Evolutionary conservation across 2,113 vertebrate species (phyloP).

Genomic region (Cottus gobio): DNA sequence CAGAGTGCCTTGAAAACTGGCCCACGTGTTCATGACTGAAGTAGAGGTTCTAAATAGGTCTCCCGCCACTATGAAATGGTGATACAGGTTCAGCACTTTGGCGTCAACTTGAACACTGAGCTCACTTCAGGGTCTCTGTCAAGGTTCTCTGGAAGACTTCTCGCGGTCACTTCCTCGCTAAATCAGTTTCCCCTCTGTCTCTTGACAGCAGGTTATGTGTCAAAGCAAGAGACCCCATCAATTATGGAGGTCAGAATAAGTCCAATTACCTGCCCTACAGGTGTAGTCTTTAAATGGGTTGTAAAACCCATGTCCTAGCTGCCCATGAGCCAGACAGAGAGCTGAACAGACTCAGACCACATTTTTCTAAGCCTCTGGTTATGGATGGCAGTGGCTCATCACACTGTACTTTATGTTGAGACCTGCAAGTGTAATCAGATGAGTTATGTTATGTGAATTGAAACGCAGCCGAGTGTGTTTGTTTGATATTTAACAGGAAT

Average conservation of each 20-base stretch:
- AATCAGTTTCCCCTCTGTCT: neutral
- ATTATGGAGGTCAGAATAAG: neutral
- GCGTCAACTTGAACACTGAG: neutral
- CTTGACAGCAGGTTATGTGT: neutral
- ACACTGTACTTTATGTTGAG: neutral
- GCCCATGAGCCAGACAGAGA: no score
- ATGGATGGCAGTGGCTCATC: constrained; percentile 9
- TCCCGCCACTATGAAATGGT: no score
- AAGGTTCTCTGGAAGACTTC: neutral
- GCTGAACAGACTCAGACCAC: neutral
- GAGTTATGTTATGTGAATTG: neutral
- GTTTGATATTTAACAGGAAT: neutral
- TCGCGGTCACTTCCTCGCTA: neutral
- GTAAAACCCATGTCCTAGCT: no score
- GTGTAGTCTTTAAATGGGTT: neutral
- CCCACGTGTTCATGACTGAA: no score
- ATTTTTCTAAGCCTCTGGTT: neutral
- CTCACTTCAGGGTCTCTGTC: constrained; percentile 1
- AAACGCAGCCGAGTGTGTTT: neutral
- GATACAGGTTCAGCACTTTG: constrained; percentile 9
- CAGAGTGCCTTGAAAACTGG: no score
- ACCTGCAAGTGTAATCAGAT: neutral
- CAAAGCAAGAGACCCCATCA: neutral
- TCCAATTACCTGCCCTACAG: neutral
- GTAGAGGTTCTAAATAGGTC: no score